phyloP scores from a whole-genome alignment of 1,140 invertebrate species.

The Phenacoccus solenopsis region DNA sequence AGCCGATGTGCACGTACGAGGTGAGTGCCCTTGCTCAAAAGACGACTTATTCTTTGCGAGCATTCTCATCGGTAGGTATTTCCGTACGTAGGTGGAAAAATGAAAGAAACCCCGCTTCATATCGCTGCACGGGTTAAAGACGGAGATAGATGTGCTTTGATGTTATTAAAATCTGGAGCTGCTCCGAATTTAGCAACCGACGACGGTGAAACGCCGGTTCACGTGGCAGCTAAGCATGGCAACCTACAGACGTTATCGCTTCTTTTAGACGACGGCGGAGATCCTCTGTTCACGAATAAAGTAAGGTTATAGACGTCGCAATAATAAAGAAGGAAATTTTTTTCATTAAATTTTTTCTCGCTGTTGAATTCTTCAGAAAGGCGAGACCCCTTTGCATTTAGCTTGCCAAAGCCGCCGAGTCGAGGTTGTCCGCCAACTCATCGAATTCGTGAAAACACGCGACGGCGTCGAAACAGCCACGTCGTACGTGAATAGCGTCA shows the following conservation, averaged over 20 bases:
- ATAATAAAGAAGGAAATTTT: no score
- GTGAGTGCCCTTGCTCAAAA: constrained; percentile 30
- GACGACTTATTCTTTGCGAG: neutral
- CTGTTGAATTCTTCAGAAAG: constrained; percentile 45
- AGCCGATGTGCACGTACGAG: constrained; percentile 90
- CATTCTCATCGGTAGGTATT: neutral
- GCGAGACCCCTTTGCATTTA: constrained; percentile 89
- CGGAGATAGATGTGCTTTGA: constrained; percentile 90
- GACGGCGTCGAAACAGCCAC: constrained; percentile 55
- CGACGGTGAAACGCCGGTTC: constrained; percentile 87
- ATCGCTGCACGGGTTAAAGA: constrained; percentile 85
- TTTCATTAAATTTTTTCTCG: neutral
- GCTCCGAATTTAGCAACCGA: constrained; percentile 83
- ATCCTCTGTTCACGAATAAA: constrained; percentile 80
- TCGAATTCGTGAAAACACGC: constrained; percentile 67
- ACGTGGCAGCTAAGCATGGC: constrained; percentile 78
- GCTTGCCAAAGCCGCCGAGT: constrained; percentile 73
- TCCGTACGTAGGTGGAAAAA: constrained; percentile 49
- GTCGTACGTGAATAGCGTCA: constrained; percentile 64
- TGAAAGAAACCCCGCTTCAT: constrained; percentile 86
- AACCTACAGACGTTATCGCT: constrained; percentile 72
- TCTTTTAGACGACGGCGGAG: constrained; percentile 78
- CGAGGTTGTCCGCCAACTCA: constrained; percentile 69
- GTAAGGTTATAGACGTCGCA: no score
- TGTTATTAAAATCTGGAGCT: constrained; percentile 94